Conservation (phyloP, 2,888 invertebrate species). For the Bimastos eiseni region DNA sequence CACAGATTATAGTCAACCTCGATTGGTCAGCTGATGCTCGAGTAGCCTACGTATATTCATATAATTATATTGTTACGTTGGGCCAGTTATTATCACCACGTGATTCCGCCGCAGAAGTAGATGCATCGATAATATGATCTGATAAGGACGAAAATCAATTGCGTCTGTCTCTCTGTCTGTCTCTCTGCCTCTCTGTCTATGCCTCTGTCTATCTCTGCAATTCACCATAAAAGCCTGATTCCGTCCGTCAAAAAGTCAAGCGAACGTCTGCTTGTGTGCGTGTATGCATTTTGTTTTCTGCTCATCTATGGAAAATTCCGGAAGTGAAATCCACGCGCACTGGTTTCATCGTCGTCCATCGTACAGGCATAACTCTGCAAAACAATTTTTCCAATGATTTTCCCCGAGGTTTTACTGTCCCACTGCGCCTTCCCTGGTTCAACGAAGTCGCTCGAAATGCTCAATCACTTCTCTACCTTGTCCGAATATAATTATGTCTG, state of each 20-base stretch:
- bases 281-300: too few relatives aligned
- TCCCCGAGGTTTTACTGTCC: neutral
- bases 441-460: neutral
- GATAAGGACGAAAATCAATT: neutral
- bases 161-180: neutral
- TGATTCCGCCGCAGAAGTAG: neutral
- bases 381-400: slow-evolving; percentile 6
- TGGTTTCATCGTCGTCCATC: neutral
- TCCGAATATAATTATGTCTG: too few relatives aligned
- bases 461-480: neutral
- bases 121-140: neutral
- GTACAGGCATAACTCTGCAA: neutral
- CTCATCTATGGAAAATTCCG: too few relatives aligned
- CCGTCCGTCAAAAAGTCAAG: too few relatives aligned
- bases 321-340: neutral
- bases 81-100: neutral
- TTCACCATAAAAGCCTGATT: neutral
- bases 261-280: neutral
- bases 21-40: too few relatives aligned
- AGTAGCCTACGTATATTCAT: neutral
- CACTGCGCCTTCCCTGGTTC: neutral
- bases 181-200: too few relatives aligned
- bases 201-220: neutral
- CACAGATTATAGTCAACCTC: neutral
- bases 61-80: neutral